A percentile compares a stretch with the other conserved stretches of the same genome.
Conservation (phyloP, 2,113 vertebrate genomes). For the Heteronetta atricapilla region DNA sequence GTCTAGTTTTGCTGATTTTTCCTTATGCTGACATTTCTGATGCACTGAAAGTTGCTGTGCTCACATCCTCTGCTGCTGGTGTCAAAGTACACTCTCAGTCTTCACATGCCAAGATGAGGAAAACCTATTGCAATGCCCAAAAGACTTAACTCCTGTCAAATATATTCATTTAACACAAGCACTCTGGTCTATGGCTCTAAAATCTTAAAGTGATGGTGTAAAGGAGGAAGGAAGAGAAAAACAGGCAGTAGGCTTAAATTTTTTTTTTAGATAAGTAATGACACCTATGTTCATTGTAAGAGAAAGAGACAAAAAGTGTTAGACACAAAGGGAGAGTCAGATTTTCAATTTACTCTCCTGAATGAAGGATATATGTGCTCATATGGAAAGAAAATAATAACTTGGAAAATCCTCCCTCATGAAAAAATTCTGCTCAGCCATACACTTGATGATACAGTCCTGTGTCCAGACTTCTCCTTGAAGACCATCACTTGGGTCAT, state of each 20-base stretch:
- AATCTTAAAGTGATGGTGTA: constrained; percentile 63
- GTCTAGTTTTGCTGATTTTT: constrained; percentile 75
- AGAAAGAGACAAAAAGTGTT: not conserved
- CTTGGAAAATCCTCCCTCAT: not conserved
- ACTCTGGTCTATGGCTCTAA: constrained; percentile 71
- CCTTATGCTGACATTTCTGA: constrained; percentile 75
- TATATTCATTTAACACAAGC: constrained; percentile 76
- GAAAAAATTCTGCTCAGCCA: not conserved
- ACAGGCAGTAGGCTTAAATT: constrained; percentile 29
- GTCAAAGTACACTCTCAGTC: constrained; percentile 78
- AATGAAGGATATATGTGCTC: not conserved
- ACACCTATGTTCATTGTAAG: not conserved
- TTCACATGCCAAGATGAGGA: constrained; percentile 78
- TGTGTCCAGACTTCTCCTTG: not conserved
- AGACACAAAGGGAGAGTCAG: not conserved
- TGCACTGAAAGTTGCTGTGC: constrained; percentile 75
- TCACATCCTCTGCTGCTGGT: constrained; percentile 77
- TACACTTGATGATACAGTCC: not conserved
- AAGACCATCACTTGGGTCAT: not conserved
- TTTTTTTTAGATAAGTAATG: too few relatives aligned
- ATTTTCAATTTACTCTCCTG: not conserved
- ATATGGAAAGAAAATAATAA: not conserved
- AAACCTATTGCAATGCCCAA: constrained; percentile 82
- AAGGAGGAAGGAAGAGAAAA: constrained; percentile 31
- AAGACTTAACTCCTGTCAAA: constrained; percentile 82